Percentiles rank a stretch among this genome's conserved stretches.
These are phyloP conservation scores for Drosophila nr. perissopoda DNA, from an alignment of 2,888 invertebrate species.

Conservation along the genomic window DNA sequence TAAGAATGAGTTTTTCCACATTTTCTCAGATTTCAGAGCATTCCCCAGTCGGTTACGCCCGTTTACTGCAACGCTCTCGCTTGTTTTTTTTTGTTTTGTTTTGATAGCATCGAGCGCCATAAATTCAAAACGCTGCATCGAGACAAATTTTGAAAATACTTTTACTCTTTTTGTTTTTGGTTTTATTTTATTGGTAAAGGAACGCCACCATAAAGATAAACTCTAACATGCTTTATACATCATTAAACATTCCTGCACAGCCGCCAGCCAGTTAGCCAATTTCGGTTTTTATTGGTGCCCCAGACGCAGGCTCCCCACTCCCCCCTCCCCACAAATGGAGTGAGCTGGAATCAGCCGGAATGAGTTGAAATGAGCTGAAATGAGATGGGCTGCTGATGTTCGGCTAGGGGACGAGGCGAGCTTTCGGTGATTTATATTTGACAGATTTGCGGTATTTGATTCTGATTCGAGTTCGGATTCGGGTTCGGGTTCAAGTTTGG, in stretches of 20 bases:
- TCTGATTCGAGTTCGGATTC: constrained; percentile 33
- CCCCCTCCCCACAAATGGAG: background rate
- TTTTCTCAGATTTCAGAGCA: background rate
- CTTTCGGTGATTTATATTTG: constrained; percentile 78
- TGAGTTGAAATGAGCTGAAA: constrained; percentile 26
- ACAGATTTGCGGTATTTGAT: constrained; percentile 69
- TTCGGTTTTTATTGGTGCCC: constrained; percentile 53
- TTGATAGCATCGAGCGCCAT: constrained; percentile 78
- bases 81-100: constrained; percentile 1
- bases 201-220: constrained; percentile 82
- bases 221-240: constrained; percentile 83
- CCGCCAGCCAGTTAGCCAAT: constrained; percentile 52
- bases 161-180: constrained; percentile 34
- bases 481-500: constrained; percentile 8
- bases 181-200: constrained; percentile 54
- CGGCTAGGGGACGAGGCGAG: constrained; percentile 53
- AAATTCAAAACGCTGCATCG: constrained; percentile 67
- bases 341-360: constrained; percentile 20
- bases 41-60: background rate
- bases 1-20: background rate
- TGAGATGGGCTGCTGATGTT: constrained; percentile 45
- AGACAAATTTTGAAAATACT: constrained; percentile 79
- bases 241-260: constrained; percentile 83
- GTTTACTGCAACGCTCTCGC: background rate
- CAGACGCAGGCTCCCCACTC: constrained; percentile 20